A percentile compares a stretch with the other conserved stretches of the same genome.
Evolutionary conservation across 2,888 invertebrate species (phyloP).

Genomic region (Leucophenga montana): DNA sequence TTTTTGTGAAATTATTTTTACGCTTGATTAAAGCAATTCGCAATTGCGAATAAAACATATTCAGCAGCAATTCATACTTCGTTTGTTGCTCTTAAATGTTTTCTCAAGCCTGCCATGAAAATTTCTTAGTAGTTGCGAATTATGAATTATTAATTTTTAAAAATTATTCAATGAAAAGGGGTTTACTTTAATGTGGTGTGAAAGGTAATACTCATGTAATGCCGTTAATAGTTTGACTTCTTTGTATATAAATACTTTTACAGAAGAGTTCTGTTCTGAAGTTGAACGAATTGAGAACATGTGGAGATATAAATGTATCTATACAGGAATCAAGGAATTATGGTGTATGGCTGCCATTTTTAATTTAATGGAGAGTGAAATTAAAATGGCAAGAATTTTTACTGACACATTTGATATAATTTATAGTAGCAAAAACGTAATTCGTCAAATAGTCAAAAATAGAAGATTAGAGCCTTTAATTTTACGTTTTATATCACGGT

Average conservation of each 20-base stretch:
- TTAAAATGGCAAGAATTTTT: too few relatives aligned
- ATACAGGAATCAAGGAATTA: too few relatives aligned
- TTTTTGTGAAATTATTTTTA: constrained; percentile 46
- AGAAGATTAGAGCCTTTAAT: too few relatives aligned
- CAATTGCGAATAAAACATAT: too few relatives aligned
- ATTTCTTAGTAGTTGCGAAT: constrained; percentile 44
- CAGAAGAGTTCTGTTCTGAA: background rate
- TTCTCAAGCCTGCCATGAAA: constrained; percentile 40
- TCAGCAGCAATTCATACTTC: constrained; percentile 9
- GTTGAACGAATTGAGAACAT: background rate
- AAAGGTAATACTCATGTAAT: constrained; percentile 22
- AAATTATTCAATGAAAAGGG: constrained; percentile 37
- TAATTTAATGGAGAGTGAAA: too few relatives aligned
- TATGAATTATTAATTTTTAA: constrained; percentile 61
- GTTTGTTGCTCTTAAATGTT: constrained; percentile 43
- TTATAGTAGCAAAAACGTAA: too few relatives aligned
- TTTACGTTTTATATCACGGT: too few relatives aligned
- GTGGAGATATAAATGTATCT: too few relatives aligned
- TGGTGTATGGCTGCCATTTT: too few relatives aligned
- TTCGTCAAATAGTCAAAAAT: too few relatives aligned
- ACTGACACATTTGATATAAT: too few relatives aligned
- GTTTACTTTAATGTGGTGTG: constrained; percentile 26
- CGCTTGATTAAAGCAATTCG: constrained; percentile 59
- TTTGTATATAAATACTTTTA: background rate
- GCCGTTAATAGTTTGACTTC: background rate